Evolutionary conservation across 2,888 invertebrate species (phyloP).

Genomic region (Timema podura): DNA sequence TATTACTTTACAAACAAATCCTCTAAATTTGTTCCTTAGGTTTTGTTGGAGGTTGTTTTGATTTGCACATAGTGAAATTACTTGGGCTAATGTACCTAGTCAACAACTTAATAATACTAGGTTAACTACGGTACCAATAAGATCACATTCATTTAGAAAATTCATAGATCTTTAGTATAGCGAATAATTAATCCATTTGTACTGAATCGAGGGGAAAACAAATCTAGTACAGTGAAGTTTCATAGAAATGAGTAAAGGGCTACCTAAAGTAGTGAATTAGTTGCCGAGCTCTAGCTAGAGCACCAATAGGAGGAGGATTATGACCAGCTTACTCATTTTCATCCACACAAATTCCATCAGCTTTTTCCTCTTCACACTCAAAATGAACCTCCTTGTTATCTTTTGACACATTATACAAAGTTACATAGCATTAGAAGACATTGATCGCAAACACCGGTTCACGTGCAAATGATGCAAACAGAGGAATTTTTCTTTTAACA

Average conservation of each 20-base stretch:
- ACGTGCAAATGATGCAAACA: background rate
- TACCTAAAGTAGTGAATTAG: background rate
- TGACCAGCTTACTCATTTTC: background rate
- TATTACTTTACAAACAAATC: too few species aligned
- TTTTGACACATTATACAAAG: background rate
- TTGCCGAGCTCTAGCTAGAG: background rate
- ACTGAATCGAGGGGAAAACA: too few species aligned
- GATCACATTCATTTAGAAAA: too few species aligned
- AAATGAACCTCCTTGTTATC: background rate
- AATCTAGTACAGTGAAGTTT: background rate
- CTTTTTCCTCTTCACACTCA: constrained; percentile 1
- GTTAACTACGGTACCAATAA: too few species aligned
- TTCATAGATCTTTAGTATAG: too few species aligned
- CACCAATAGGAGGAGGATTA: background rate
- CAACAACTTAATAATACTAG: too few species aligned
- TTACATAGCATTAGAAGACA: constrained; percentile 3
- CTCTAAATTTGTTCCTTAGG: too few species aligned
- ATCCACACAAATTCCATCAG: background rate
- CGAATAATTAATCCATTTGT: too few species aligned
- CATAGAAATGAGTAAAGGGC: background rate
- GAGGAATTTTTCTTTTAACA: background rate
- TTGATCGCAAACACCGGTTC: background rate
- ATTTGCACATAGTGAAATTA: too few species aligned
- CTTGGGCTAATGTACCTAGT: too few species aligned
- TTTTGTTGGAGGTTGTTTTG: too few species aligned